Conservation (phyloP, 2,888 invertebrate genomes). For the Acleris emargana region DNA sequence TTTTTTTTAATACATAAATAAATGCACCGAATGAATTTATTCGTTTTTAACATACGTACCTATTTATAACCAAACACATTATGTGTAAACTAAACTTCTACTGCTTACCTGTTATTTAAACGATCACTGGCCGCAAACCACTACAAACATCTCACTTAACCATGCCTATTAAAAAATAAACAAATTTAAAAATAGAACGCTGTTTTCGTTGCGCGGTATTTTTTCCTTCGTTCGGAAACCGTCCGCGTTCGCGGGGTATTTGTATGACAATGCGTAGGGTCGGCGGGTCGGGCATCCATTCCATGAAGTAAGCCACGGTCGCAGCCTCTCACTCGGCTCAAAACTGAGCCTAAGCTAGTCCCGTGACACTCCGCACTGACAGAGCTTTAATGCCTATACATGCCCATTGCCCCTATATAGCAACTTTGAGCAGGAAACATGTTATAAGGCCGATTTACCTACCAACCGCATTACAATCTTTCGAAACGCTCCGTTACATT, state of each 20-base stretch:
- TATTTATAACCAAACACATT: too few relatives aligned
- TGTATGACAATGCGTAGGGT: constrained; percentile 73
- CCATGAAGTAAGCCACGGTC: constrained; percentile 66
- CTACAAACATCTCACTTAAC: constrained; percentile 5
- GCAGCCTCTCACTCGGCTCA: constrained; percentile 67
- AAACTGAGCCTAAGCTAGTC: constrained; percentile 40
- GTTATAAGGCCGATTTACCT: too few relatives aligned
- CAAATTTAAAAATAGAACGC: background rate
- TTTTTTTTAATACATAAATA: too few relatives aligned
- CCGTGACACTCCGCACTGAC: constrained; percentile 14
- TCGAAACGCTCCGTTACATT: too few relatives aligned
- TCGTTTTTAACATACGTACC: too few relatives aligned
- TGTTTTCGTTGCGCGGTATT: constrained; percentile 7
- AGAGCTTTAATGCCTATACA: background rate
- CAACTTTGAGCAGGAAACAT: too few relatives aligned
- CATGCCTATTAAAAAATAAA: constrained; percentile 2
- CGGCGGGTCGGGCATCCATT: constrained; percentile 63
- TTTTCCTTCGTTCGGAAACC: constrained; percentile 34
- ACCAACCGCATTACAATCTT: too few relatives aligned
- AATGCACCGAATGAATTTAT: too few relatives aligned
- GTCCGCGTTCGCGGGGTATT: constrained; percentile 53
- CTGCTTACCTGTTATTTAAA: constrained; percentile 1
- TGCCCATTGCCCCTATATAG: too few relatives aligned
- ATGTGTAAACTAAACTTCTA: too few relatives aligned
- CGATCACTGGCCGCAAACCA: constrained; percentile 10